phyloP scores from a whole-genome alignment of 1,140 invertebrate genomes.

The Latrodectus geometricus region DNA sequence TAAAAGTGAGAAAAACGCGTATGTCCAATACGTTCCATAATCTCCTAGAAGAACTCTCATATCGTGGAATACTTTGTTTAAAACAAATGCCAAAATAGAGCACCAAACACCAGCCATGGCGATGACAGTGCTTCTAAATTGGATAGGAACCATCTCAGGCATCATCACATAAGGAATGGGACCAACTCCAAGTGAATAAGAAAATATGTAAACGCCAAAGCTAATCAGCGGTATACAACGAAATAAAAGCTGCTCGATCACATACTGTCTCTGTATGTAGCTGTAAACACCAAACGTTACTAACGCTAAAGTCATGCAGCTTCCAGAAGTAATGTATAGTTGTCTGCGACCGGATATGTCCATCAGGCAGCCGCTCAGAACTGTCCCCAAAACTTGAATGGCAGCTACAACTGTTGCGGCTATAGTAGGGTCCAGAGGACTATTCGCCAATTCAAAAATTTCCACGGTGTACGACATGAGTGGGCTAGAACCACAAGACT shows the following conservation, averaged over 20 bases:
- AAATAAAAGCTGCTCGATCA: neutral
- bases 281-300: slow-evolving; percentile 74
- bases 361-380: slow-evolving; percentile 84
- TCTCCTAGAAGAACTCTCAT: slow-evolving; percentile 70
- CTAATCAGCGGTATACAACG: slow-evolving; percentile 73
- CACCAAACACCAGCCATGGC: slow-evolving; percentile 77
- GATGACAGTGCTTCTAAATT: slow-evolving; percentile 81
- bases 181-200: slow-evolving; percentile 80
- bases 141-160: slow-evolving; percentile 74
- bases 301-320: slow-evolving; percentile 73
- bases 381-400: slow-evolving; percentile 89
- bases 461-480: slow-evolving; percentile 90
- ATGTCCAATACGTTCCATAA: slow-evolving; percentile 69
- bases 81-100: slow-evolving; percentile 25
- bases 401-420: slow-evolving; percentile 86
- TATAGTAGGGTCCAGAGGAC: slow-evolving; percentile 73
- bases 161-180: slow-evolving; percentile 87
- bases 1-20: slow-evolving; percentile 66
- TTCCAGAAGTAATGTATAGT: slow-evolving; percentile 80
- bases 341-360: slow-evolving; percentile 87
- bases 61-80: slow-evolving; percentile 63
- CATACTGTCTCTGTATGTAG: neutral
- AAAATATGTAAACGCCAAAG: slow-evolving; percentile 73
- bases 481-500: slow-evolving; percentile 91
- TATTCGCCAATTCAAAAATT: slow-evolving; percentile 81